phyloP scores from a whole-genome alignment of 2,113 vertebrate genomes.

The Myrmophylax atrothorax region DNA sequence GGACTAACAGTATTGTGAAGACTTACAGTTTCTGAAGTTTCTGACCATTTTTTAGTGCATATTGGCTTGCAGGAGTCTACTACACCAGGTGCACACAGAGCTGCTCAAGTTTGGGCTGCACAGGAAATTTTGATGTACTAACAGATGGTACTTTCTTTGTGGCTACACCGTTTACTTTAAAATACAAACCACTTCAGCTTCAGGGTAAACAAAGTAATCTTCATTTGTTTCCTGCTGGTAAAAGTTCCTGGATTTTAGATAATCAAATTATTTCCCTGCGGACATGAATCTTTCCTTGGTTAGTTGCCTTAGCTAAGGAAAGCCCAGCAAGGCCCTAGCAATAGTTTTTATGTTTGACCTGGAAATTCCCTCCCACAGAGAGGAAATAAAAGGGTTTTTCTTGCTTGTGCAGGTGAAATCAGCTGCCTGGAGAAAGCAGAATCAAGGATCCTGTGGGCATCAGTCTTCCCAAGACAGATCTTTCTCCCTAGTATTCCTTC shows the following conservation, averaged over 20 bases:
- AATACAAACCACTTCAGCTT: background rate
- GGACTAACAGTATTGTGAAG: background rate
- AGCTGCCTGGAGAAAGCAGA: background rate
- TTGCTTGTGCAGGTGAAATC: background rate
- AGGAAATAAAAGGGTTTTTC: background rate
- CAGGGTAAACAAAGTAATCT: background rate
- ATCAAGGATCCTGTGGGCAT: background rate
- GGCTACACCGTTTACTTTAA: background rate
- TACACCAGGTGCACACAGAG: background rate
- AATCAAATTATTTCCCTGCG: background rate
- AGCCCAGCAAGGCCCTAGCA: background rate
- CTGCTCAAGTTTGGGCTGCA: background rate
- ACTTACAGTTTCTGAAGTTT: background rate
- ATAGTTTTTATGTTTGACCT: background rate
- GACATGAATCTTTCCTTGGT: background rate
- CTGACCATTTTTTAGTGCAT: background rate
- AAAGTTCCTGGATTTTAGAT: background rate
- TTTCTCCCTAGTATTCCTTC: background rate
- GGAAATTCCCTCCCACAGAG: background rate
- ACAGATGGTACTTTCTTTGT: background rate
- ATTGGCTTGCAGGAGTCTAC: background rate
- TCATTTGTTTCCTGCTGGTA: background rate
- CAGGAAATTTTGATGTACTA: background rate
- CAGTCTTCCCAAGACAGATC: background rate
- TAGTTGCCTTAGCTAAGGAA: background rate